phyloP scores from a whole-genome alignment of 2,797 vertebrate genomes.

The Parauchenoglanis punctatus region DNA sequence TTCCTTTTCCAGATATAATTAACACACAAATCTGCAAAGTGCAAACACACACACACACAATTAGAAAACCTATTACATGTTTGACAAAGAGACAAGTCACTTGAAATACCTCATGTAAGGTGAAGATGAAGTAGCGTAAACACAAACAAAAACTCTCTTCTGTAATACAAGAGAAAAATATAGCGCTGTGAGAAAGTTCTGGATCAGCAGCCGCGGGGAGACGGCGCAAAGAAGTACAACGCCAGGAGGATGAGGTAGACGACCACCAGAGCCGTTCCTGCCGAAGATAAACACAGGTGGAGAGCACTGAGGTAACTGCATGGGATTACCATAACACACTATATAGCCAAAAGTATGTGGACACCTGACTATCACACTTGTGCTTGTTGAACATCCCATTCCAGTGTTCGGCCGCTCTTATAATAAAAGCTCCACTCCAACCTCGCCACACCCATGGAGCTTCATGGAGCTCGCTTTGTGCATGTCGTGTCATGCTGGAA shows the following conservation, averaged over 20 bases:
- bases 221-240: conserved; percentile 82
- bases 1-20: neutral
- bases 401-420: neutral
- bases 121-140: neutral
- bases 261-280: conserved; percentile 82
- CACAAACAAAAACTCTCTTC: neutral
- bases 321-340: too few species aligned
- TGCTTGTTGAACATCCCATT: neutral
- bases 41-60: too few species aligned
- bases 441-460: neutral
- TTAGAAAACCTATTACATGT: neutral
- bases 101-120: neutral
- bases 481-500: neutral
- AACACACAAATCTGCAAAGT: neutral
- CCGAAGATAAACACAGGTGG: conserved; percentile 6
- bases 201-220: conserved; percentile 79
- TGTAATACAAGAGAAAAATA: conserved; percentile 40
- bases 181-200: too few species aligned
- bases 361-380: neutral
- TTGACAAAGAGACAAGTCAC: neutral
- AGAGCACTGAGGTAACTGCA: neutral
- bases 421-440: neutral
- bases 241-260: conserved; percentile 86
- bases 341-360: neutral
- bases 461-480: neutral